Base-by-base conservation (phyloP, 2,113 vertebrate genomes). In the Catagonus wagneri region DNA sequence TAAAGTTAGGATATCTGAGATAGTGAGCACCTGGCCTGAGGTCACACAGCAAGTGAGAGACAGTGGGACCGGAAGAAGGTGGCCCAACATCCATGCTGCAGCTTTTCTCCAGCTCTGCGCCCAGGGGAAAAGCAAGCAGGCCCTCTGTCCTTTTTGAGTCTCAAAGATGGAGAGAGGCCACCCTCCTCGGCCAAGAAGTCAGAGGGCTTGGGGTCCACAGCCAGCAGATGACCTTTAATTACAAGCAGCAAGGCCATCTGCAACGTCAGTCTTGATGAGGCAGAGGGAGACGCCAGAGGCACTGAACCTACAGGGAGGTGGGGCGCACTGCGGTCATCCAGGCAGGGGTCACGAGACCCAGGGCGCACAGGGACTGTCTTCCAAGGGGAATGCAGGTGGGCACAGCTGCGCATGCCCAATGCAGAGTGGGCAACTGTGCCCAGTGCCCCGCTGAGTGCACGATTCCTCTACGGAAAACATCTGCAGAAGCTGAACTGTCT, bases 1-100 rank as follows among this genome's bases (percentile, higher is more conserved):
- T 63, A 7, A 50, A 76, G 80, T 50, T 61, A 50, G 91, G 25
- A 56, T 20, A 50, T 80, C 94, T 60, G 68, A 93, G 89, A 69
- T 19, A 56, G 13, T 3, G 17, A 76, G 68, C 10, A n/a, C 60
- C 63, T 71, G 36, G 22, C 20, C 17, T 1, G 7, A 72, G 17
- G 39, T 86, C 71, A 36, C 93, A 79, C 23, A 39, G 85, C 16
- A 15, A 63, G 29, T 13, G 36, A 52, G 74, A 92, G 52, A 68
- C 65, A 34, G 7, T 6, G 27, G 68, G 27, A 58, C 83, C 3
- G 4, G 14, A 66, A 75, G 32, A 22, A 2, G 11, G 56, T 39
- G 16, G 36, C 54, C 58, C 11, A 8, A 14, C 79, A 54, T 83
- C n/a, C 11, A 44, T 17, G 58, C 66, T 22, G 8, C 52, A 27